A percentile compares a stretch with the other conserved stretches of the same genome.
phyloP scores from a whole-genome alignment of 2,888 invertebrate species.

The Parnassius orleans region DNA sequence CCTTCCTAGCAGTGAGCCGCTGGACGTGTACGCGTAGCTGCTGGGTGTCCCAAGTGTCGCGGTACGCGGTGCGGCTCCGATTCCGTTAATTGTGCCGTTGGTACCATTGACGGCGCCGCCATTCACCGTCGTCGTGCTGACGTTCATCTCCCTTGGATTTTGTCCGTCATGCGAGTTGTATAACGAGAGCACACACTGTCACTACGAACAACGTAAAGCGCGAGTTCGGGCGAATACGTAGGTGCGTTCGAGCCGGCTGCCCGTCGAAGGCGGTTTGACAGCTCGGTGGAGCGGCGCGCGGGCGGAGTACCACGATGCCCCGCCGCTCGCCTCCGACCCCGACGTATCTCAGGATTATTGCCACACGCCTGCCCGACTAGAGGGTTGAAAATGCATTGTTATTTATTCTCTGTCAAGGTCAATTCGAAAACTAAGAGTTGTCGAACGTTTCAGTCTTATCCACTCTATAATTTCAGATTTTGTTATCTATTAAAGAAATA shows the following conservation, averaged over 20 bases:
- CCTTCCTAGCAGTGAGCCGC: slow-evolving; percentile 81
- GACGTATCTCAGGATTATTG: slow-evolving; percentile 60
- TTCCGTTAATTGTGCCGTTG: slow-evolving; percentile 68
- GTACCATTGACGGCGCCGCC: slow-evolving; percentile 74
- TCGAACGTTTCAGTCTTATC: too few species aligned
- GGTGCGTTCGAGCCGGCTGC: slow-evolving; percentile 76
- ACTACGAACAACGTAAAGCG: slow-evolving; percentile 67
- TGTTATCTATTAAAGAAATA: too few species aligned
- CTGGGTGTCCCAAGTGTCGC: slow-evolving; percentile 79
- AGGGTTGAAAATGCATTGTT: slow-evolving; percentile 76
- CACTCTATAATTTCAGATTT: too few species aligned
- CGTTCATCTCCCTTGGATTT: slow-evolving; percentile 72
- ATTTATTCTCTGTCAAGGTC: slow-evolving; percentile 68
- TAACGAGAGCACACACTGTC: slow-evolving; percentile 67
- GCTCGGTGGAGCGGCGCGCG: slow-evolving; percentile 69
- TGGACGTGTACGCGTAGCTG: slow-evolving; percentile 84
- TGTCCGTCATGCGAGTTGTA: slow-evolving; percentile 68
- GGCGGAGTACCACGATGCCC: slow-evolving; percentile 59
- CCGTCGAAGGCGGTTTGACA: slow-evolving; percentile 80
- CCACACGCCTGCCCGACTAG: slow-evolving; percentile 56
- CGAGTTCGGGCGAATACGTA: slow-evolving; percentile 57
- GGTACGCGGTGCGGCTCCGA: slow-evolving; percentile 71
- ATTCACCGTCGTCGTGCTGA: slow-evolving; percentile 78
- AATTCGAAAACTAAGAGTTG: slow-evolving; percentile 37
- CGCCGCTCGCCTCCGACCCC: slow-evolving; percentile 53